These are phyloP conservation scores for Frankliniella fusca DNA, from an alignment of 2,888 invertebrate species.

Conservation along the genomic window DNA sequence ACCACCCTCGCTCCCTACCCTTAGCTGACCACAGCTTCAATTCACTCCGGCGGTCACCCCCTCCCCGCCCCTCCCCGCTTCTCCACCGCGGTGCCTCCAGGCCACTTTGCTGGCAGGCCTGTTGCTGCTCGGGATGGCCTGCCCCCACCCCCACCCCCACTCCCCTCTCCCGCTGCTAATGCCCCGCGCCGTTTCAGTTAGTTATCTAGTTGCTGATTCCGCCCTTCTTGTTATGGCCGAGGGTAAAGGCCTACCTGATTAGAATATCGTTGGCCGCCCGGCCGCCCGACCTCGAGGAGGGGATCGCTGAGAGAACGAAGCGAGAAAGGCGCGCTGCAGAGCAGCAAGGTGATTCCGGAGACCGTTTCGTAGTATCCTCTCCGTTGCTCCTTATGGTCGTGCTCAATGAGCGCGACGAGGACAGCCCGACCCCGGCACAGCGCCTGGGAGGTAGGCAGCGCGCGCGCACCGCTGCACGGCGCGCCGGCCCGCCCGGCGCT, in stretches of 20 bases:
- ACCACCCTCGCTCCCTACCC: neutral
- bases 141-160: neutral
- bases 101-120: neutral
- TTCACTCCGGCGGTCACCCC: constrained; percentile 2
- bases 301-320: neutral
- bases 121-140: neutral
- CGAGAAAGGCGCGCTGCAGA: neutral
- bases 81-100: neutral
- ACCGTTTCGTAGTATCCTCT: too few species aligned
- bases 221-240: neutral
- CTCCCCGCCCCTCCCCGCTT: neutral
- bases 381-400: too few species aligned
- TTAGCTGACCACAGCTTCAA: constrained; percentile 15
- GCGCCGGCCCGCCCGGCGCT: too few species aligned
- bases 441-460: too few species aligned
- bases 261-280: neutral
- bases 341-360: neutral
- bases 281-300: neutral
- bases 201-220: constrained; percentile 24
- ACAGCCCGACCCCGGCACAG: too few species aligned
- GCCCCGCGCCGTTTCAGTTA: neutral
- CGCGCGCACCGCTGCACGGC: too few species aligned
- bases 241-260: neutral
- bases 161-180: neutral
- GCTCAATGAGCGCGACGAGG: too few species aligned